These are phyloP conservation scores for Eretmocerus hayati DNA, from an alignment of 2,888 invertebrate genomes.

Conservation along the genomic window DNA sequence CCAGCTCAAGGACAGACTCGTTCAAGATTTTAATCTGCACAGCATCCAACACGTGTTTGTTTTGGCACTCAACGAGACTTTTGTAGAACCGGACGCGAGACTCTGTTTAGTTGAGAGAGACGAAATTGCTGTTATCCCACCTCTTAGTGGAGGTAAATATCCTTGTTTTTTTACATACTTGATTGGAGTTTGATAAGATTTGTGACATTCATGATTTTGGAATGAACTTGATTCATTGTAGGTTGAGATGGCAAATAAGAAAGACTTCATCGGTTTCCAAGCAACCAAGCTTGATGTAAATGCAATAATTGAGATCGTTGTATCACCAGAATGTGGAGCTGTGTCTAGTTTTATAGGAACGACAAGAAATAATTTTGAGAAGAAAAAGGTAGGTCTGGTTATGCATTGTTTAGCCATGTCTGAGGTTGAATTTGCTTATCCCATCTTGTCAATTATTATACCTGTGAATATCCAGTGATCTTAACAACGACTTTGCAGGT, in stretches of 20 bases:
- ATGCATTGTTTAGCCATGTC: background rate
- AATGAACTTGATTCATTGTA: too few relatives aligned
- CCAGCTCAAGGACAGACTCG: constrained; percentile 57
- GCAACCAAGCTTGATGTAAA: constrained; percentile 62
- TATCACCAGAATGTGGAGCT: constrained; percentile 74
- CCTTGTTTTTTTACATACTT: background rate
- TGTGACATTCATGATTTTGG: too few relatives aligned
- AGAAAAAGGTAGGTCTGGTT: constrained; percentile 57
- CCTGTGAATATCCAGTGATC: too few relatives aligned
- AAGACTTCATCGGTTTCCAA: constrained; percentile 67
- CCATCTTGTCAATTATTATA: too few relatives aligned
- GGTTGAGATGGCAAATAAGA: constrained; percentile 49
- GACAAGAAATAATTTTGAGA: constrained; percentile 77
- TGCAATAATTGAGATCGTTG: constrained; percentile 59
- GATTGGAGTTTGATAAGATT: too few relatives aligned
- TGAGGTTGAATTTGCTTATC: background rate
- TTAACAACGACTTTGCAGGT: too few relatives aligned
- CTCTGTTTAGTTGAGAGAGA: constrained; percentile 62
- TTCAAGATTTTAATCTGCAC: constrained; percentile 57
- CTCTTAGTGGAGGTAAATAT: constrained; percentile 79
- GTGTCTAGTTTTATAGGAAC: constrained; percentile 85
- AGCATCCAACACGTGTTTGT: constrained; percentile 65
- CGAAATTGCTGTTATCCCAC: constrained; percentile 87
- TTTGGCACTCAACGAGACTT: constrained; percentile 78
- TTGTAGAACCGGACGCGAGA: constrained; percentile 51